Conservation (phyloP, 1,140 invertebrate species). For the Drosophila fuyamai region DNA sequence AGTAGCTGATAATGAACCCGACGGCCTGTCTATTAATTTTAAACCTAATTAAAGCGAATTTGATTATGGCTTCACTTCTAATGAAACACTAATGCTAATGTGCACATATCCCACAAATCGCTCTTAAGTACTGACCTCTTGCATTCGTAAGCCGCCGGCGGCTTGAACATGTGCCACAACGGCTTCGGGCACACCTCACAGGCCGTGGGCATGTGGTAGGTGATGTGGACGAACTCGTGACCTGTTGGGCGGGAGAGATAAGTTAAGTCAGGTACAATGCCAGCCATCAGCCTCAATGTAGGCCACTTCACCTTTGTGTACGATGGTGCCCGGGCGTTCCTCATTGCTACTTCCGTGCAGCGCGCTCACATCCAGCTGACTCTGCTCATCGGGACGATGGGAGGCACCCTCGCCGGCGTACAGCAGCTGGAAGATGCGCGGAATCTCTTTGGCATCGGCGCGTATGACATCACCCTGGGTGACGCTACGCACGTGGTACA, state of each 20-base stretch:
- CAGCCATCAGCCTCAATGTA: too few relatives aligned
- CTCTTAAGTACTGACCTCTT: conserved; percentile 88
- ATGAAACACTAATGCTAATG: too few relatives aligned
- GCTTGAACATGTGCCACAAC: conserved; percentile 98
- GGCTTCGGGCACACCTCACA: conserved; percentile 99
- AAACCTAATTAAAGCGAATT: too few relatives aligned
- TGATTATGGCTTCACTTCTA: too few relatives aligned
- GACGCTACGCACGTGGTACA: conserved; percentile 98
- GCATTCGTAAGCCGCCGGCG: conserved; percentile 98
- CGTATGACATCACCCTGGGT: conserved; percentile 99
- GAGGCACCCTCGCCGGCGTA: conserved; percentile 98
- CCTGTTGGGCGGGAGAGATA: conserved; percentile 85
- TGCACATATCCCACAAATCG: too few relatives aligned
- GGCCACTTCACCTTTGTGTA: conserved; percentile 88
- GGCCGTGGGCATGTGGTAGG: conserved; percentile 98
- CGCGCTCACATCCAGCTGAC: conserved; percentile 84
- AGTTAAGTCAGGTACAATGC: neutral
- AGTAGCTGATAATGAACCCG: too few relatives aligned
- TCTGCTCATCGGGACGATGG: conserved; percentile 91
- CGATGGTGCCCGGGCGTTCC: conserved; percentile 90
- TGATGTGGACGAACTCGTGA: conserved; percentile 98
- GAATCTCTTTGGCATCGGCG: conserved; percentile 99
- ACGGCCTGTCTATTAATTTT: too few relatives aligned
- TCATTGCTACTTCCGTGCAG: conserved; percentile 86
- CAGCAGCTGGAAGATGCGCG: conserved; percentile 98